Conservation (phyloP, 2,113 vertebrate species). For the Chroicocephalus ridibundus region DNA sequence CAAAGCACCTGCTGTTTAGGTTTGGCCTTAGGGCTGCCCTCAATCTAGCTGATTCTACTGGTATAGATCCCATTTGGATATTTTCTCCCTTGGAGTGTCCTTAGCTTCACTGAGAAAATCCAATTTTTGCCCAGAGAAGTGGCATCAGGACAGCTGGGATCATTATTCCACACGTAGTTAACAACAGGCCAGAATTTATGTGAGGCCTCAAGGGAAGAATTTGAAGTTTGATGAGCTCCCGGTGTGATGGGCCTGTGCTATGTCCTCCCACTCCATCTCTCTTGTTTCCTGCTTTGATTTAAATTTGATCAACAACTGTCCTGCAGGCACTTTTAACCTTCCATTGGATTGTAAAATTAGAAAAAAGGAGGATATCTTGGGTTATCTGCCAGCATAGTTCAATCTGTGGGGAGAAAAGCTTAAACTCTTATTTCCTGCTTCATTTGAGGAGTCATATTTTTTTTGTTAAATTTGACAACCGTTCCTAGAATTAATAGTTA, state of each 20-base stretch:
- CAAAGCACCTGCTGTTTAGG: background rate
- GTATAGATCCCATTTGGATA: background rate
- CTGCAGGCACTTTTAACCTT: conserved; percentile 24
- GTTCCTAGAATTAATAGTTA: background rate
- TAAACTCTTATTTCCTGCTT: background rate
- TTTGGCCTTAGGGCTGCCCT: background rate
- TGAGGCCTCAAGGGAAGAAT: background rate
- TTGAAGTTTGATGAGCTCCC: background rate
- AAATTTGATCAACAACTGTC: conserved; percentile 38
- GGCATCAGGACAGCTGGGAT: background rate
- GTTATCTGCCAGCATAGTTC: background rate
- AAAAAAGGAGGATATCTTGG: background rate
- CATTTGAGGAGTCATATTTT: background rate
- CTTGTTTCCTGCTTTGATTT: background rate
- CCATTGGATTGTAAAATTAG: background rate
- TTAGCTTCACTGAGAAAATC: background rate
- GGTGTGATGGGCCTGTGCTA: background rate
- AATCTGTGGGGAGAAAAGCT: background rate
- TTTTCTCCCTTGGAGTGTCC: background rate
- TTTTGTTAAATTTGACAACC: background rate
- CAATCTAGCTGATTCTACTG: background rate
- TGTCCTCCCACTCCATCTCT: background rate
- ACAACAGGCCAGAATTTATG: background rate
- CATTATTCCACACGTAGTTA: background rate
- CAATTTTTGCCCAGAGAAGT: background rate